Conservation (phyloP, 2,113 vertebrate species). For the Gymnorhina tibicen region DNA sequence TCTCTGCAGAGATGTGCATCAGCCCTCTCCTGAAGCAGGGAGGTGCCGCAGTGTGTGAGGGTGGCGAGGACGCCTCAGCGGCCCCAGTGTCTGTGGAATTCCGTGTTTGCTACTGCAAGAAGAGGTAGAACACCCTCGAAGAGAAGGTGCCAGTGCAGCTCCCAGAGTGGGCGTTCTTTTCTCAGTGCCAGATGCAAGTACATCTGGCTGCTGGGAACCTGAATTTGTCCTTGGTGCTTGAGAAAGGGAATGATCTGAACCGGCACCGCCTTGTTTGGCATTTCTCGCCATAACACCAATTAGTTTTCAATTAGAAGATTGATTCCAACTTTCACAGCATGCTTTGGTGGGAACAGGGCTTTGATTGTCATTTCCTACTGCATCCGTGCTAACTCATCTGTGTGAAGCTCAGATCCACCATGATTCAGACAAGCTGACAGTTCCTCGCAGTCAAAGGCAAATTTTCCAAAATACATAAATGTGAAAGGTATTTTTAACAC, state of each 20-base stretch:
- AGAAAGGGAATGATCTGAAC: background rate
- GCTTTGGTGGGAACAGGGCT: slow-evolving; percentile 14
- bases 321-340: slow-evolving; percentile 37
- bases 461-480: background rate
- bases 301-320: slow-evolving; percentile 52
- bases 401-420: background rate
- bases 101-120: background rate
- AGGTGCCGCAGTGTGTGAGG: background rate
- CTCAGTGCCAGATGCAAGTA: background rate
- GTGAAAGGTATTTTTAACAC: background rate
- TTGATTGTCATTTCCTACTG: slow-evolving; percentile 29
- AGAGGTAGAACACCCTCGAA: background rate
- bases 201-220: background rate
- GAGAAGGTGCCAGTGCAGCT: background rate
- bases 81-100: background rate
- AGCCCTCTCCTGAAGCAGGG: background rate
- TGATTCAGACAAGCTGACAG: slow-evolving; percentile 1
- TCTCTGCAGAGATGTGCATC: background rate
- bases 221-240: background rate
- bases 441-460: slow-evolving; percentile 32
- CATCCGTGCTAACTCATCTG: background rate
- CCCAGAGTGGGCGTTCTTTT: background rate
- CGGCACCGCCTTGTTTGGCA: background rate
- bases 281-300: slow-evolving; percentile 6
- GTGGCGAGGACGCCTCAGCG: background rate